Evolutionary conservation across 2,797 vertebrate species (phyloP), one percentile per base, ranked within the genome.

Genomic region (Pelobates cultripes): DNA sequence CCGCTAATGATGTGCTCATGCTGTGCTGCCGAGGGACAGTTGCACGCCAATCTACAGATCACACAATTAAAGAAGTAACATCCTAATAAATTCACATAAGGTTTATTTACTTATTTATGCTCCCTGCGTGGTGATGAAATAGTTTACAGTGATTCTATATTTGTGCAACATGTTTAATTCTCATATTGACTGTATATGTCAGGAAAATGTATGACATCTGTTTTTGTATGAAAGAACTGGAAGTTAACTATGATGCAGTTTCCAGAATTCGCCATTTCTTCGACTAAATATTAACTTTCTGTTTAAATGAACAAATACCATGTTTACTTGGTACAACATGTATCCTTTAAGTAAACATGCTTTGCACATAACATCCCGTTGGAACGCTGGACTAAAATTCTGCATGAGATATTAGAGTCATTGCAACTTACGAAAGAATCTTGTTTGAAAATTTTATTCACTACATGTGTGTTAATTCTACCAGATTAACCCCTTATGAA

Each of bases 241-340:
- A 64, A 40, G n/a, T 17, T 64, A 64, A 64, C 61, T 64, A 5
- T 10, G 17, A 41, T 64, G 61, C 17, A 64, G 10, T 64, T 64
- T 64, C 41, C 66, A 68, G 66, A 42, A 69, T 43, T 15, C 14
- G 10, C 43, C 6, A n/a, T 45, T 43, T 43, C 17, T 64, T 28
- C 28, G n/a, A 64, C 44, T 60, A 73, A 73, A 73, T 73, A 73
- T 73, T 73, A 73, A 73, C 71, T 73, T 71, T 71, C n/a, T 57
- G 71, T 73, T 73, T 73, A 43, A 60, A 57, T 14, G 71, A 73
- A 43, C 71, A 57, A 73, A 73, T 60, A 73, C 40, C 7, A 14
- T 73, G 53, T 44, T 73, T 73, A 28, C 53, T 73, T 40, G 42
- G 71, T 57, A 73, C 71, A 73, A 42, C 51, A 43, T 8, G 71